These are phyloP conservation scores for Synergus umbraculus DNA, from an alignment of 2,888 invertebrate species.

Conservation along the genomic window DNA sequence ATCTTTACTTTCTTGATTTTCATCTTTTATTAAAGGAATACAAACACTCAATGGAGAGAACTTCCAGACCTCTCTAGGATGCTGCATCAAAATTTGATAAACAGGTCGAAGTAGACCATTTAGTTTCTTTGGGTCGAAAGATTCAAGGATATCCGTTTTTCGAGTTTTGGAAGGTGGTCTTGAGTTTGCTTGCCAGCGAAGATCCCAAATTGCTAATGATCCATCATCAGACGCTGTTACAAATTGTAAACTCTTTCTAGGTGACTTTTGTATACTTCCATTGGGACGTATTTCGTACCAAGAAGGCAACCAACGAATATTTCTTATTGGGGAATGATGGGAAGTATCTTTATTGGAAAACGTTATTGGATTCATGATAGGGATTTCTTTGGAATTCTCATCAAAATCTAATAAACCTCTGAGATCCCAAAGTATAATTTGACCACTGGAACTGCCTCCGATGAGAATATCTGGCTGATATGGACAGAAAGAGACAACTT, in stretches of 20 bases:
- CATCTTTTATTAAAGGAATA: constrained; percentile 50
- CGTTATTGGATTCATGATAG: constrained; percentile 14
- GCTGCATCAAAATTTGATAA: constrained; percentile 51
- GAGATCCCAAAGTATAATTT: constrained; percentile 74
- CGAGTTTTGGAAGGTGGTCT: constrained; percentile 42
- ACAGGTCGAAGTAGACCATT: constrained; percentile 53
- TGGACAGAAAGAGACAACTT: constrained; percentile 71
- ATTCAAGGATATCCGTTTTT: constrained; percentile 4
- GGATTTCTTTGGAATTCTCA: constrained; percentile 45
- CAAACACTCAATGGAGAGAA: constrained; percentile 50
- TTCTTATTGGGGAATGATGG: constrained; percentile 64
- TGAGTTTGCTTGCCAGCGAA: constrained; percentile 66
- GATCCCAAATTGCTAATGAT: constrained; percentile 71
- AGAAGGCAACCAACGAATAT: constrained; percentile 70
- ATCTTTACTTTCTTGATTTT: constrained; percentile 41
- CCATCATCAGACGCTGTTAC: constrained; percentile 72
- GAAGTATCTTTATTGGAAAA: constrained; percentile 62
- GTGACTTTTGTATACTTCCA: constrained; percentile 61
- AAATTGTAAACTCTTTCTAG: constrained; percentile 63
- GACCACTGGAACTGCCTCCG: constrained; percentile 73
- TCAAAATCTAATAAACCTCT: constrained; percentile 42
- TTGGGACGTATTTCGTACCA: constrained; percentile 59
- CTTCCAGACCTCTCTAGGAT: constrained; percentile 28
- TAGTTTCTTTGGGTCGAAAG: constrained; percentile 7
- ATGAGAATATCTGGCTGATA: constrained; percentile 65